Conservation (phyloP, 2,113 vertebrate species). For the Trachemys scripta region DNA sequence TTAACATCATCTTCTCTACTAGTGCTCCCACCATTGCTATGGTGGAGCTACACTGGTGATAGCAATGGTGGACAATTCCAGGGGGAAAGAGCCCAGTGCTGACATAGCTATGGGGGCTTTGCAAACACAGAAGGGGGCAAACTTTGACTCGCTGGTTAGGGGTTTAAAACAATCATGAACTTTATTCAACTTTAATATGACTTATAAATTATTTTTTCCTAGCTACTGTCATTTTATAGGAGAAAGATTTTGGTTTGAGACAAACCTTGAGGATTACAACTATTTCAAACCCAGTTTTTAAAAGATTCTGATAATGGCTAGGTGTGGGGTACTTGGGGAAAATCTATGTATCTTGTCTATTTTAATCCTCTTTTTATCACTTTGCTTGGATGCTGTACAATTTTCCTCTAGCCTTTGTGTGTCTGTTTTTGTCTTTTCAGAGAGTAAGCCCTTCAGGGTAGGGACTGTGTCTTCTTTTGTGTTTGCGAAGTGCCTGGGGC, state of each 20-base stretch:
- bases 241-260: background rate
- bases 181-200: background rate
- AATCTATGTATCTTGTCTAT: background rate
- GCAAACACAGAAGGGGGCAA: background rate
- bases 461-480: background rate
- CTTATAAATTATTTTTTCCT: background rate
- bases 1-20: background rate
- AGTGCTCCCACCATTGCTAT: background rate
- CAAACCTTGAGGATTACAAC: background rate
- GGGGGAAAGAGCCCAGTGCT: background rate
- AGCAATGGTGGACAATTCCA: background rate
- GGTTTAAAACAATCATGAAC: background rate
- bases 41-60: background rate
- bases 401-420: background rate
- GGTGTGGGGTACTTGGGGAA: background rate
- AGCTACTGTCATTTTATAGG: background rate
- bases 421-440: background rate
- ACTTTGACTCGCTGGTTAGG: background rate
- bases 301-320: background rate
- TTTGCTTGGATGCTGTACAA: background rate
- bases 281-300: background rate
- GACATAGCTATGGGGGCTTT: background rate
- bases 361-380: background rate
- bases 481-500: background rate
- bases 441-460: background rate